Conservation (phyloP, 2,113 vertebrate species). For the Opisthocomus hoazin region DNA sequence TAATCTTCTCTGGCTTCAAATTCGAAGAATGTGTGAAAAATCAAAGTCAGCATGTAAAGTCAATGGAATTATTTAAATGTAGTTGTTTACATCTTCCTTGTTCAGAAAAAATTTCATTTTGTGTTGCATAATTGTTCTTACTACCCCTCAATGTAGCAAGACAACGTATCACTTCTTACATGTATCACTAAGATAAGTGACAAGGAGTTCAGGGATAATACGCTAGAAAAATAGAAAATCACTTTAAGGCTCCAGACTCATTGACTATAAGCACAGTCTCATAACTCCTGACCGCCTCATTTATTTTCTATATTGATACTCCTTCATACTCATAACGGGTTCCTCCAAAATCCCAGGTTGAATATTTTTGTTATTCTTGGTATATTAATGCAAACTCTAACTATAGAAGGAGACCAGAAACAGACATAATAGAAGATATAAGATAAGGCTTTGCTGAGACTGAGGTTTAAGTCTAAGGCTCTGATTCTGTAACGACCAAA, state of each 20-base stretch:
- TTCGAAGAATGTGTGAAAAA: not conserved
- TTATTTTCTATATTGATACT: not conserved
- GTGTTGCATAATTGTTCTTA: conserved; percentile 10
- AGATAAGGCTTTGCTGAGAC: not conserved
- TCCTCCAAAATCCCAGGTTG: not conserved
- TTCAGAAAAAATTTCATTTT: not conserved
- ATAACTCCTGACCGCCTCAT: not conserved
- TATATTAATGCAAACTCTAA: not conserved
- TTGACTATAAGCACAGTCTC: not conserved
- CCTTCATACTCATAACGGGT: not conserved
- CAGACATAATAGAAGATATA: not conserved
- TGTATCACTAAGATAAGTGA: not conserved
- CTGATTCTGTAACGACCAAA: not conserved
- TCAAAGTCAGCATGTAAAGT: not conserved
- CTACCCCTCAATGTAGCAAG: not conserved
- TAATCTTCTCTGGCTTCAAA: not conserved
- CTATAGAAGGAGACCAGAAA: not conserved
- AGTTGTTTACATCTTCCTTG: not conserved
- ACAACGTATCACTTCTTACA: not conserved
- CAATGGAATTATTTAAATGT: not conserved
- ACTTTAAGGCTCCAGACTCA: not conserved
- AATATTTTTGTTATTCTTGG: not conserved
- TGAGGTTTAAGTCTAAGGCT: not conserved
- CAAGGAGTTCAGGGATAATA: not conserved
- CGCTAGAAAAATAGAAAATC: not conserved